phyloP scores from a whole-genome alignment of 2,888 invertebrate genomes.

The Lysandra coridon region DNA sequence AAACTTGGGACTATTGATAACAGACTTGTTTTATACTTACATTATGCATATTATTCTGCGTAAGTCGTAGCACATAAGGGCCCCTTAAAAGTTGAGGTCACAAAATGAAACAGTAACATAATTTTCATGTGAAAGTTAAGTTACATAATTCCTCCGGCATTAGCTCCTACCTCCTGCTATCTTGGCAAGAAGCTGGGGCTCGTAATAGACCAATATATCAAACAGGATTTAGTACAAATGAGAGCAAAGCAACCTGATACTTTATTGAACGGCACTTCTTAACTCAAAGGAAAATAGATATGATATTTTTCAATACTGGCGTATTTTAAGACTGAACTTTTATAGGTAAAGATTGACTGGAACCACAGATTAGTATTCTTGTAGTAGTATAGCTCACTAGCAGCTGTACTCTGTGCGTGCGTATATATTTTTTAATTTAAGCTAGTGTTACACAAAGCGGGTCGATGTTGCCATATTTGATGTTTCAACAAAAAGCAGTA shows the following conservation, averaged over 20 bases:
- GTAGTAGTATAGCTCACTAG: no score
- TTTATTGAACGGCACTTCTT: slow-evolving; percentile 63
- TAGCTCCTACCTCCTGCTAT: slow-evolving; percentile 70
- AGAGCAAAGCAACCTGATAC: slow-evolving; percentile 65
- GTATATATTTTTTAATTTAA: not conserved
- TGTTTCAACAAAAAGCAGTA: not conserved
- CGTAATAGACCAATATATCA: slow-evolving; percentile 76
- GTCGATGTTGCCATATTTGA: not conserved
- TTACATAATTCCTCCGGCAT: slow-evolving; percentile 44
- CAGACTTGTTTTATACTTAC: no score
- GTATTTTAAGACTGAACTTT: not conserved
- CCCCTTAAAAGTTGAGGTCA: slow-evolving; percentile 34
- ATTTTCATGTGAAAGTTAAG: slow-evolving; percentile 31
- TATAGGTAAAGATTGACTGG: not conserved
- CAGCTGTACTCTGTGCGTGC: no score
- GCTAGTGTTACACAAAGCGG: not conserved
- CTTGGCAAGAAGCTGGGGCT: slow-evolving; percentile 61
- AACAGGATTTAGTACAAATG: slow-evolving; percentile 75
- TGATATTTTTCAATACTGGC: slow-evolving; percentile 6
- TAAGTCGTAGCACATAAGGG: not conserved
- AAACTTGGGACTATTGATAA: no score
- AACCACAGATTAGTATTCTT: no score
- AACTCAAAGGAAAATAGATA: slow-evolving; percentile 46
- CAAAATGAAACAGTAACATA: slow-evolving; percentile 28
- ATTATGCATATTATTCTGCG: no score